Percentiles rank a stretch among this genome's conserved stretches.
These are phyloP conservation scores for Onychomys leucogaster DNA, from an alignment of 2,797 vertebrate genomes.

Conservation along the genomic window DNA sequence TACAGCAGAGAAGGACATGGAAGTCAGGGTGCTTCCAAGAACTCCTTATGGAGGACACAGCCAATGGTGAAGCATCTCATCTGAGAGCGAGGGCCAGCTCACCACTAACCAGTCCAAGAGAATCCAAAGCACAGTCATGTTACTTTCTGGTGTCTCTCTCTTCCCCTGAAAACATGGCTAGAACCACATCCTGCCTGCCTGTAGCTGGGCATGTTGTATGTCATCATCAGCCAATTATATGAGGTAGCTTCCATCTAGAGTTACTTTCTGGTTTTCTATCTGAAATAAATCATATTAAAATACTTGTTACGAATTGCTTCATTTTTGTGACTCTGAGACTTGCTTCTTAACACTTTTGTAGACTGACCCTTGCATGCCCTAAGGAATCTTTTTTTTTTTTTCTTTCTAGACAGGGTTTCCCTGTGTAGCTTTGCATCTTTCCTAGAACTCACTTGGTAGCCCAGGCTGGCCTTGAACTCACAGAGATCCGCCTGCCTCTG, in stretches of 20 bases:
- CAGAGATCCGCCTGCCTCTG: no score
- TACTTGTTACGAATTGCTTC: neutral
- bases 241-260: neutral
- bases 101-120: neutral
- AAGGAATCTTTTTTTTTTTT: neutral
- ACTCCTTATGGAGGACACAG: neutral
- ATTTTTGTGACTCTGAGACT: conserved; percentile 16
- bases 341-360: neutral
- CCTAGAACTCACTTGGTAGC: no score
- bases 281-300: neutral
- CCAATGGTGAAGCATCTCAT: neutral
- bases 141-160: neutral
- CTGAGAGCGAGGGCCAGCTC: neutral
- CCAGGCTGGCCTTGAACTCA: no score
- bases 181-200: neutral
- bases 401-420: no score
- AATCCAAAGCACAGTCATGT: neutral
- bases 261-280: conserved; percentile 22
- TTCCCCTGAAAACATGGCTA: neutral
- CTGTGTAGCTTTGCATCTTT: no score
- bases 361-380: neutral
- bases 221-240: neutral
- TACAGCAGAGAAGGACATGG: neutral
- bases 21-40: neutral
- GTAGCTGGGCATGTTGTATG: neutral